Evolutionary conservation across 2,113 vertebrate species (phyloP).

Genomic region (Clinocottus analis): DNA sequence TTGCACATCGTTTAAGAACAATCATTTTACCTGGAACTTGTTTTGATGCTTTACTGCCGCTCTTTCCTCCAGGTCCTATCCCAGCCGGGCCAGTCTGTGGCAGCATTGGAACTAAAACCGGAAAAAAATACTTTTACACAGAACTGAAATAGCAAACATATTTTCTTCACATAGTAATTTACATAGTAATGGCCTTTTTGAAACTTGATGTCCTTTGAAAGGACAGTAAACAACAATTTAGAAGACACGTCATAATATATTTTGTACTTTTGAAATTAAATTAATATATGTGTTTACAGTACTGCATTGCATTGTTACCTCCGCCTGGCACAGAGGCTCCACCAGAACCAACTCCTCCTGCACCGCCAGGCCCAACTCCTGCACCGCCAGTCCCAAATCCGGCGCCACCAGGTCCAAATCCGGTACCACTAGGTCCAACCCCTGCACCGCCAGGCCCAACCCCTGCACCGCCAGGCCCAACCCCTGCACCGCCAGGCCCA

Average conservation of each 20-base stretch:
- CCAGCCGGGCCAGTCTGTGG: conserved; percentile 71
- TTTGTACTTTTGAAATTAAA: background rate
- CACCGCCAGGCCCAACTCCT: conserved; percentile 39
- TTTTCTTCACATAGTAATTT: background rate
- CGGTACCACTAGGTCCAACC: conserved; percentile 34
- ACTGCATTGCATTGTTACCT: conserved; percentile 39
- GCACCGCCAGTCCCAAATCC: conserved; percentile 50
- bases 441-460: conserved; percentile 49
- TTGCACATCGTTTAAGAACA: background rate
- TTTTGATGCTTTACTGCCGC: conserved; percentile 71
- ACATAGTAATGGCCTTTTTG: background rate
- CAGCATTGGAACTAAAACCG: conserved; percentile 53
- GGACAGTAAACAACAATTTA: background rate
- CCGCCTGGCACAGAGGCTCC: conserved; percentile 49
- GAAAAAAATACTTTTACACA: background rate
- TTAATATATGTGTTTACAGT: background rate
- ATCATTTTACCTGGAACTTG: conserved; percentile 75
- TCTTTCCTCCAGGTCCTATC: conserved; percentile 67
- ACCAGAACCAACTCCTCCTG: conserved; percentile 49
- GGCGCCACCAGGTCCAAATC: conserved; percentile 41
- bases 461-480: conserved; percentile 47
- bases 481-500: conserved; percentile 33
- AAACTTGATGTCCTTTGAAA: background rate
- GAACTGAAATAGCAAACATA: background rate
- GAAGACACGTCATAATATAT: background rate